A percentile compares a stretch with the other conserved stretches of the same genome.
Evolutionary conservation across 2,113 vertebrate genomes (phyloP).

Genomic region (Columbina picui): DNA sequence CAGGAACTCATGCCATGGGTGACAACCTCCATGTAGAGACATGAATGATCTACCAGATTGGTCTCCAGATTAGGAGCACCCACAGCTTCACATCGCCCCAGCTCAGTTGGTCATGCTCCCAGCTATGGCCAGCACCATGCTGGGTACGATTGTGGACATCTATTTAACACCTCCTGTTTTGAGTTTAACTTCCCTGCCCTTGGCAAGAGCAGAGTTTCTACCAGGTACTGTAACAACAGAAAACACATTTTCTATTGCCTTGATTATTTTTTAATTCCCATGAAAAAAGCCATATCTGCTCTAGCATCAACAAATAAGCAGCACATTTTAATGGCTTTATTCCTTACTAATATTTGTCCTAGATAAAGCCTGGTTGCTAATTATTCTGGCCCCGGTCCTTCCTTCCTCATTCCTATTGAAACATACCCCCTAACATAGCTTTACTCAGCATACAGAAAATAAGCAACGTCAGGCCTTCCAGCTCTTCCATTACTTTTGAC

Average conservation of each 20-base stretch:
- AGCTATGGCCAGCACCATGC: fast-evolving
- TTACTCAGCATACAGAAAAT: not conserved
- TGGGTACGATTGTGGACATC: not conserved
- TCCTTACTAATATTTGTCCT: not conserved
- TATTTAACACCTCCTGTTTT: not conserved
- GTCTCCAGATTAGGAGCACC: fast-evolving
- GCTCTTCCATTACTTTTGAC: slow-evolving; percentile 17
- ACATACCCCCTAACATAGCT: not conserved
- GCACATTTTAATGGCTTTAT: slow-evolving; percentile 5
- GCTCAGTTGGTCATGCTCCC: not conserved
- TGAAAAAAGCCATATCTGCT: not conserved
- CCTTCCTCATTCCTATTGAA: not conserved
- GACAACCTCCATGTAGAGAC: not conserved
- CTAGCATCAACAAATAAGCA: not conserved
- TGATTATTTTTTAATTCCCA: not conserved
- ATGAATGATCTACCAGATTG: not conserved
- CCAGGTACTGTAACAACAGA: not conserved
- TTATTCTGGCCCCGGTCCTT: not conserved
- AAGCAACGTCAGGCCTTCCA: not conserved
- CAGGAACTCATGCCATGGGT: fast-evolving
- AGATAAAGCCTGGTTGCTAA: not conserved
- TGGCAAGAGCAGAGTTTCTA: not conserved
- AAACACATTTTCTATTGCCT: not conserved
- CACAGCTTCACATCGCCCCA: fast-evolving
- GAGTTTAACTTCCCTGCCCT: not conserved